Conservation (phyloP, 2,888 invertebrate genomes). For the Trichacis sp. region DNA sequence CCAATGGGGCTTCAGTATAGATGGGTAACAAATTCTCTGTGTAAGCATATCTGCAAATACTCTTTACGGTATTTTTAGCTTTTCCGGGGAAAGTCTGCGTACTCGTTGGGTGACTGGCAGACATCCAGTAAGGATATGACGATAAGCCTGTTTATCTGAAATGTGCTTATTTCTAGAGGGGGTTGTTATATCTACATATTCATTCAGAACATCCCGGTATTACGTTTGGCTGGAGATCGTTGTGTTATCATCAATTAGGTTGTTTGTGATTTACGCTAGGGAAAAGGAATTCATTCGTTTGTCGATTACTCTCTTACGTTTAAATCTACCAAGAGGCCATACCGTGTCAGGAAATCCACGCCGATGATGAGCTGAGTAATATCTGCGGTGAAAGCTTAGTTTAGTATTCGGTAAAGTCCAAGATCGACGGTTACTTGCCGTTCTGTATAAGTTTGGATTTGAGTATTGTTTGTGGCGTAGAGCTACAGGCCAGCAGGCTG, state of each 20-base stretch:
- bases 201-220: too few species aligned
- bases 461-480: constrained; percentile 55
- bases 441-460: constrained; percentile 54
- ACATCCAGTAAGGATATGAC: constrained; percentile 50
- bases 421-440: constrained; percentile 45
- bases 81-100: constrained; percentile 53
- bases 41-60: constrained; percentile 52
- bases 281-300: too few species aligned
- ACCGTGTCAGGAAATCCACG: too few species aligned
- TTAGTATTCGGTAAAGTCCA: constrained; percentile 49
- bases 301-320: too few species aligned
- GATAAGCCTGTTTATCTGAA: too few species aligned
- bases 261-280: not conserved
- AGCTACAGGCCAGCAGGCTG: constrained; percentile 31
- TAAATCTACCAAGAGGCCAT: constrained; percentile 3
- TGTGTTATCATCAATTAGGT: too few species aligned
- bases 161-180: too few species aligned
- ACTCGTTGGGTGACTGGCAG: constrained; percentile 52
- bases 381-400: constrained; percentile 55
- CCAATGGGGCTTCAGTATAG: too few species aligned
- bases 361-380: too few species aligned
- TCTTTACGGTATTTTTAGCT: constrained; percentile 46
- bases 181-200: too few species aligned
- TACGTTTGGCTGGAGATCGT: too few species aligned
- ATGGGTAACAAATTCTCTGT: constrained; percentile 48